Evolutionary conservation across 2,113 vertebrate species (phyloP), one percentile per base, ranked within the genome.

Genomic region (Donacobius atricapilla): DNA sequence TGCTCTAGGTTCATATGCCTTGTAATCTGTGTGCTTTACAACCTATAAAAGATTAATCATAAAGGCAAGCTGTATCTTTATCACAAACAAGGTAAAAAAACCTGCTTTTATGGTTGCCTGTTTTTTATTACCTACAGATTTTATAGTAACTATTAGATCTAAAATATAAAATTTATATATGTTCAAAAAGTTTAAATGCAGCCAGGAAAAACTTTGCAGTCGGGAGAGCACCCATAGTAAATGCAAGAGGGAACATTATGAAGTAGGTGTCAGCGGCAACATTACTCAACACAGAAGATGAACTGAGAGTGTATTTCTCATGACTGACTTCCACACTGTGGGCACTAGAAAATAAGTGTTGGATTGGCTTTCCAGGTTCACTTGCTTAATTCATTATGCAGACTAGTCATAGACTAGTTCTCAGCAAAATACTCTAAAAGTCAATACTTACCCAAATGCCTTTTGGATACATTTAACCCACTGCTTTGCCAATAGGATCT

Each of bases 111-210:
- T 84, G 79, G 78, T 69, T 96, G 71, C 78, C 91, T 97, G 58
- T 15, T 85, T 97, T 97, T 97, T 97, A 98, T 96, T 90, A 88
- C 89, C 60, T 95, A 91, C 89, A 96, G 83, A 88, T 96, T 98
- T 97, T 97, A 95, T 97, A 97, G 93, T 94, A 94, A 97, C 89
- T 95, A 95, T 95, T 96, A 95, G 71, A 58, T 65, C 80, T 61
- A 90, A 96, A 96, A 61, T 90, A 83, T 69, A 94, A 96, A 82
- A 97, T 96, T 97, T 97, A 94, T 79, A 53, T 72, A 61, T 89
- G 95, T 68, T 95, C 80, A 87, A 94, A 87, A 94, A 68, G 47
- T 93, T 97, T 97, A 82, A 91, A 91, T 17, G 53, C 44, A 76
- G 28, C 87, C 80, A 83, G 56, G 65, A 94, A 93, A 82, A 96